These are phyloP conservation scores for Nothoprocta pentlandii DNA, from an alignment of 2,113 vertebrate species.

Conservation along the genomic window DNA sequence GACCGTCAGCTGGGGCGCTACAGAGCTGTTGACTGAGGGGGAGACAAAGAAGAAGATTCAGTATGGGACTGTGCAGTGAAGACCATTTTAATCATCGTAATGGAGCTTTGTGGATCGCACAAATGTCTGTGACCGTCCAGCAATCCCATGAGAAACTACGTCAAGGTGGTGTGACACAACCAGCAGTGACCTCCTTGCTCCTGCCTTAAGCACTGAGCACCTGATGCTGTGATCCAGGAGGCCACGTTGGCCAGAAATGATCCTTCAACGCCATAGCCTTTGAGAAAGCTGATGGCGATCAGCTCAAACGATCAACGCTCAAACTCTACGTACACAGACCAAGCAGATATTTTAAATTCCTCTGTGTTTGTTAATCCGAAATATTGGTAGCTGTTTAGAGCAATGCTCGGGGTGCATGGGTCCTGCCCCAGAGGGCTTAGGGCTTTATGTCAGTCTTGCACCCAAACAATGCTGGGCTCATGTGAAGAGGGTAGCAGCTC, in stretches of 20 bases:
- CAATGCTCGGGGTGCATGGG: too few species aligned
- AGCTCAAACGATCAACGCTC: not conserved
- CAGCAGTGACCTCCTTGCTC: not conserved
- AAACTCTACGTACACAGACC: not conserved
- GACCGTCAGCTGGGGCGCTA: conserved; percentile 17
- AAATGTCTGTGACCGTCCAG: not conserved
- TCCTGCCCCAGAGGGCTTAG: not conserved
- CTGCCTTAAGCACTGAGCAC: not conserved
- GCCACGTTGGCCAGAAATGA: not conserved
- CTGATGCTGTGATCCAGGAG: not conserved
- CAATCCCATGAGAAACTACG: not conserved
- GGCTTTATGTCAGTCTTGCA: not conserved
- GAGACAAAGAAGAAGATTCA: not conserved
- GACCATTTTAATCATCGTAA: not conserved
- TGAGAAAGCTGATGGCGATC: not conserved
- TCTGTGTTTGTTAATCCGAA: not conserved
- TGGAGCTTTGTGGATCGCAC: not conserved
- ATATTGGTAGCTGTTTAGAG: not conserved
- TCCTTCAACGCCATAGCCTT: not conserved
- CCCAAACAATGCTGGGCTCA: too few species aligned
- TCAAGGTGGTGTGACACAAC: not conserved
- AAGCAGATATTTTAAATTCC: not conserved
- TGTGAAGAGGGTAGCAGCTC: too few species aligned
- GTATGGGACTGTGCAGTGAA: not conserved
- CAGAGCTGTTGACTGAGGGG: not conserved